Conservation (phyloP, 35 echinoderm and acorn worm species). For the Heliocidaris erythrogramma region DNA sequence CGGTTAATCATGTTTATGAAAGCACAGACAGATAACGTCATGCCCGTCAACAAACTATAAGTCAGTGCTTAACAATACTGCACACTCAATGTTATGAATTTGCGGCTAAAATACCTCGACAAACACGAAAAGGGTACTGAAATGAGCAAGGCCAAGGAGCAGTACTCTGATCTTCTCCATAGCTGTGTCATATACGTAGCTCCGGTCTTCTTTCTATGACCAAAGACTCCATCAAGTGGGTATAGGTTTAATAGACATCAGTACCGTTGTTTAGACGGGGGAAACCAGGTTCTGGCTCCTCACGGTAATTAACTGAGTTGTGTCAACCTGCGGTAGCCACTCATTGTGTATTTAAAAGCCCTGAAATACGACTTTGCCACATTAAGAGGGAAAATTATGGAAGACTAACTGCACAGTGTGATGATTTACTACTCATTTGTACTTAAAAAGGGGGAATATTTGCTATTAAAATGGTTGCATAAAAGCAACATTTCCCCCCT, state of each 20-base stretch:
- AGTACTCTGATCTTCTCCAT: background rate
- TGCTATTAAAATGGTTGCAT: too few species aligned
- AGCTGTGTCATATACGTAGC: background rate
- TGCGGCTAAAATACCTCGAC: background rate
- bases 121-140: background rate
- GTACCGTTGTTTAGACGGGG: too few species aligned
- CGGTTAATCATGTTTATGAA: too few species aligned
- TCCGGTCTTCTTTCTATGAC: background rate
- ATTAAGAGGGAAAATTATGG: background rate
- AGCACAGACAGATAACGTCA: too few species aligned
- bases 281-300: background rate
- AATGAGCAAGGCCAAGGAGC: background rate
- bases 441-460: too few species aligned
- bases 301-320: background rate
- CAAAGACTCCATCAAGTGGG: background rate
- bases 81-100: background rate
- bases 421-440: background rate
- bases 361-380: background rate
- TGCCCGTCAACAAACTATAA: too few species aligned
- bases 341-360: background rate
- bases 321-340: background rate
- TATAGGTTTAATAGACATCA: background rate
- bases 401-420: background rate
- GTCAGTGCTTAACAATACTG: too few species aligned
- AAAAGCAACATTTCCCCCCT: too few species aligned